Conservation (phyloP, 1,140 invertebrate genomes). For the Psilanteris sp. region DNA sequence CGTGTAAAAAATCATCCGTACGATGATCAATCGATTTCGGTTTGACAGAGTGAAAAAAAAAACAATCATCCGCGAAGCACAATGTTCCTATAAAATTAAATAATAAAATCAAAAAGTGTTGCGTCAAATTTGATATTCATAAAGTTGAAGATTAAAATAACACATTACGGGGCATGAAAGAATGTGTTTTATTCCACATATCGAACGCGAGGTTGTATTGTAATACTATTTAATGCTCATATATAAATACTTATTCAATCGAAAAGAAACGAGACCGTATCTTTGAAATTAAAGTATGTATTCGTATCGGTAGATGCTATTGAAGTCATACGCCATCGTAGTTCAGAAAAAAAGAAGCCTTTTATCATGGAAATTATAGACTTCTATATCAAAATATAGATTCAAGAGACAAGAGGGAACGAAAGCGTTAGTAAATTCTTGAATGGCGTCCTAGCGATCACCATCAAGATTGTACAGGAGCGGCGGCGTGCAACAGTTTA, state of each 20-base stretch:
- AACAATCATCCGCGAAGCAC: too few relatives aligned
- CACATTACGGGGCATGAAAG: constrained; percentile 13
- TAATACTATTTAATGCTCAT: constrained; percentile 32
- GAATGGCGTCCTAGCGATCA: constrained; percentile 42
- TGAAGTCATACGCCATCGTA: constrained; percentile 14
- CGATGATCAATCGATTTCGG: too few relatives aligned
- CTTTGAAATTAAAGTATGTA: constrained; percentile 50
- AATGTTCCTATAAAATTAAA: constrained; percentile 37
- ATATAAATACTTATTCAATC: constrained; percentile 37
- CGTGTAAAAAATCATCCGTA: constrained; percentile 4
- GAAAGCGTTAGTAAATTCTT: constrained; percentile 57
- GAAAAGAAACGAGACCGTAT: constrained; percentile 34
- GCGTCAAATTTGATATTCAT: constrained; percentile 14
- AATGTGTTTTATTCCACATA: constrained; percentile 22
- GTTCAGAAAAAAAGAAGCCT: constrained; percentile 54
- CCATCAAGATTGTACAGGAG: constrained; percentile 43
- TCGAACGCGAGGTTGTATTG: constrained; percentile 5
- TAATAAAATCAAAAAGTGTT: constrained; percentile 13
- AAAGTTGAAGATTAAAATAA: constrained; percentile 8
- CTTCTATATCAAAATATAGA: constrained; percentile 52
- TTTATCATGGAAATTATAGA: constrained; percentile 63
- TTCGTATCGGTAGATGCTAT: constrained; percentile 40
- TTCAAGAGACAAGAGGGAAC: constrained; percentile 44
- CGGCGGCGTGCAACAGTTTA: constrained; percentile 20
- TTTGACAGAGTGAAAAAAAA: too few relatives aligned